Evolutionary conservation across 2,888 invertebrate species (phyloP).

Genomic region (Plebejus anna): DNA sequence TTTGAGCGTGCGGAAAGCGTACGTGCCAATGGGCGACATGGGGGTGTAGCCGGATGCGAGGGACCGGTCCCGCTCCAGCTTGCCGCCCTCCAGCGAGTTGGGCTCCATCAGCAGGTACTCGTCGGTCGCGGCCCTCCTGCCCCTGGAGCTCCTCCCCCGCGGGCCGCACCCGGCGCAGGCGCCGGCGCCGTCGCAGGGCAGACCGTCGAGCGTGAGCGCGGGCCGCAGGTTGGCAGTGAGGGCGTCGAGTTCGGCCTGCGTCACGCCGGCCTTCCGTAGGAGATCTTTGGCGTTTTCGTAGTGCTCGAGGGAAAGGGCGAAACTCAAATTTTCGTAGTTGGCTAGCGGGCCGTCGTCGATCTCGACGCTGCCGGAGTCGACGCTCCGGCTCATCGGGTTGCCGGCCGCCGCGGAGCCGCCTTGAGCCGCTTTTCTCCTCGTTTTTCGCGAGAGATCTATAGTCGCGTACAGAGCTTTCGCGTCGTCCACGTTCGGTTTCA

Average conservation of each 20-base stretch:
- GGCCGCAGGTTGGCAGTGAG: slow-evolving; percentile 58
- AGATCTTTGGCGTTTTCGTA: slow-evolving; percentile 89
- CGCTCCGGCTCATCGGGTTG: slow-evolving; percentile 34
- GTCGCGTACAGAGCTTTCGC: slow-evolving; percentile 83
- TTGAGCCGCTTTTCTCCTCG: slow-evolving; percentile 64
- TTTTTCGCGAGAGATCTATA: slow-evolving; percentile 83
- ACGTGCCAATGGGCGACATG: slow-evolving; percentile 84
- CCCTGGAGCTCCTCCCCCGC: slow-evolving; percentile 34
- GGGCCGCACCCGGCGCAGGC: slow-evolving; percentile 83
- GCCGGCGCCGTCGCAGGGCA: slow-evolving; percentile 58
- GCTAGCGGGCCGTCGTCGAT: slow-evolving; percentile 66
- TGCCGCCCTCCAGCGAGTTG: slow-evolving; percentile 54
- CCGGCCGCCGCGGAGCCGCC: slow-evolving; percentile 37
- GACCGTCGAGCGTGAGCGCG: slow-evolving; percentile 53
- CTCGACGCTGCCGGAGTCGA: slow-evolving; percentile 37
- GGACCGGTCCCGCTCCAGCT: slow-evolving; percentile 46
- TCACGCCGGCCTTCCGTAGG: slow-evolving; percentile 77
- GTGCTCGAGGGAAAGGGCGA: slow-evolving; percentile 87
- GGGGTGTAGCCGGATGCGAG: slow-evolving; percentile 82
- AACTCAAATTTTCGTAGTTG: slow-evolving; percentile 87
- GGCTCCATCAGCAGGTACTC: slow-evolving; percentile 87
- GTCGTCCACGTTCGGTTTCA: slow-evolving; percentile 55
- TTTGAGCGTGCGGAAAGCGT: slow-evolving; percentile 62
- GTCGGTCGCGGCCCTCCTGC: slow-evolving; percentile 49
- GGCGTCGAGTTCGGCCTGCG: slow-evolving; percentile 73